A percentile compares a stretch with the other conserved stretches of the same genome.
These are phyloP conservation scores for Pogonognathellus flavescens DNA, from an alignment of 1,140 invertebrate genomes.

Conservation along the genomic window DNA sequence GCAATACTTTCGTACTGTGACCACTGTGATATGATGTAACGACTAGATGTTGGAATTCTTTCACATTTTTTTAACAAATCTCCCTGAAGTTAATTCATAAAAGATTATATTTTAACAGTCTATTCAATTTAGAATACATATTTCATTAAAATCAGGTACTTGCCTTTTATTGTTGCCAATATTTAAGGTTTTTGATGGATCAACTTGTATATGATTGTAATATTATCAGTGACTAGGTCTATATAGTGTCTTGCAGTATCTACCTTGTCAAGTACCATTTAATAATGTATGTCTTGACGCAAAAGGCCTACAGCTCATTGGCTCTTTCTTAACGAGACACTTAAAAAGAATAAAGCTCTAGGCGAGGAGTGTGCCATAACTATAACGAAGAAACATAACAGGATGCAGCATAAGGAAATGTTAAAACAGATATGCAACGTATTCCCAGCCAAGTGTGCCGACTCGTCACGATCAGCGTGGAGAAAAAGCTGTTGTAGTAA, in stretches of 20 bases:
- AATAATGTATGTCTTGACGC: conserved; percentile 57
- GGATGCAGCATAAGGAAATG: conserved; percentile 7
- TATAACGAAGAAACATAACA: conserved; percentile 28
- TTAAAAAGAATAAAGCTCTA: conserved; percentile 42
- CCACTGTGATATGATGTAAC: too few relatives aligned
- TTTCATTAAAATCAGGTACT: too few relatives aligned
- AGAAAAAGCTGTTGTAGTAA: not conserved
- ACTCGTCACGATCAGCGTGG: not conserved
- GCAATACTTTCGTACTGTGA: too few relatives aligned
- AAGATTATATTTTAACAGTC: too few relatives aligned
- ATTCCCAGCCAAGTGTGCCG: not conserved
- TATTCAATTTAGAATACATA: too few relatives aligned
- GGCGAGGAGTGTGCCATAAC: conserved; percentile 3
- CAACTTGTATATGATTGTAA: too few relatives aligned
- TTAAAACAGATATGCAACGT: not conserved
- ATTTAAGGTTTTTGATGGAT: too few relatives aligned
- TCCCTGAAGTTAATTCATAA: too few relatives aligned
- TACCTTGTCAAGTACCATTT: conserved; percentile 47
- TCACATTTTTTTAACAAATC: too few relatives aligned
- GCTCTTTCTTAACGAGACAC: conserved; percentile 56
- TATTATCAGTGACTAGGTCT: too few relatives aligned
- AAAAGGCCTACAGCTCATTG: conserved; percentile 53
- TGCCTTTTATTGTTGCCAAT: too few relatives aligned
- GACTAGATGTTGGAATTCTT: too few relatives aligned
- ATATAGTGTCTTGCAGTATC: not conserved